Evolutionary conservation across 2,113 vertebrate species (phyloP), one percentile per base, ranked within the genome.

Genomic region (Piprites chloris): DNA sequence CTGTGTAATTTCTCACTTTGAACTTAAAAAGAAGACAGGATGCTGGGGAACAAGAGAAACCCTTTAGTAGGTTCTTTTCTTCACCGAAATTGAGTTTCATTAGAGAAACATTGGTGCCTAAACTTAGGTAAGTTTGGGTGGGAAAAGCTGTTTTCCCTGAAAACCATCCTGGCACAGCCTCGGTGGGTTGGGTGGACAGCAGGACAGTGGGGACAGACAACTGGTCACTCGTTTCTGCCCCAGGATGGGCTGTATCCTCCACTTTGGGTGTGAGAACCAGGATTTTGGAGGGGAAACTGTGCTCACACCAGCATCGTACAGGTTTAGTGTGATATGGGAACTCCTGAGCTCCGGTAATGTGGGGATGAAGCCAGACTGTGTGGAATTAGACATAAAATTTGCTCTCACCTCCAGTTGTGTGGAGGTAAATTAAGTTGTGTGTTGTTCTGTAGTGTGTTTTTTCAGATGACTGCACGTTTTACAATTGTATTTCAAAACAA

Each of bases 291-390:
- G 22, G 30, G 39, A 78, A 72, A 35, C 32, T 11, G 3, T 52
- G 18, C 44, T 23, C 4, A 2, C 9, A 30, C 15, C 24, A 35
- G 30, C 0, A 1, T 1, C 2, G 0, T 24, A 2, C 28, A 3
- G 4, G 9, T 66, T 65, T 5, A 10, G 24, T 20, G 46, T 49
- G 37, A 19, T 7, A 33, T 42, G 5, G 2, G 42, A 11, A 39
- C 14, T 65, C 2, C 0, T 6, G 50, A 61, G 26, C 55, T 66
- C 11, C 42, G 55, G 22, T 37, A 14, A 19, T 8, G 3, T 0
- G 1, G 41, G 21, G 6, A n/a, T 42, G 17, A 46, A 87, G 30
- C 26, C 9, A 18, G 24, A 39, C 24, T 44, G 0, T 16, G 5
- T 42, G 14, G n/a, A 73, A 73, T 73, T n/a, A 37, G 46, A 85